phyloP scores from a whole-genome alignment of 1,140 invertebrate genomes.

The Rhyzopertha dominica region DNA sequence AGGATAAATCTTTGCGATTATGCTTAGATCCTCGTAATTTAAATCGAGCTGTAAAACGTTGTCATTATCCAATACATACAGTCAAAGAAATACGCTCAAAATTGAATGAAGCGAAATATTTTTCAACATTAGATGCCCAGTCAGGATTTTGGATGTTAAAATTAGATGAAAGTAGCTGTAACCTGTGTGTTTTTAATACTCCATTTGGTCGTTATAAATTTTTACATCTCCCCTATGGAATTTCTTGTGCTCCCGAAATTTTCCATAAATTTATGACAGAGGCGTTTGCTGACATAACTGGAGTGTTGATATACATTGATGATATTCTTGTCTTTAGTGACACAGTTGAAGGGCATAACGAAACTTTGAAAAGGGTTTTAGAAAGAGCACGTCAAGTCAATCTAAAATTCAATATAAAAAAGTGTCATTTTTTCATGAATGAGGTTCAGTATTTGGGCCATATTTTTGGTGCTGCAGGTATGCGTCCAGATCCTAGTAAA shows the following conservation, averaged over 20 bases:
- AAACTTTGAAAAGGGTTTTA: slow-evolving; percentile 17
- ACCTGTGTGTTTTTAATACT: slow-evolving; percentile 47
- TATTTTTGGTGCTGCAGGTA: no score
- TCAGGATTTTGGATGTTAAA: slow-evolving; percentile 46
- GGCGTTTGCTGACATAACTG: slow-evolving; percentile 8
- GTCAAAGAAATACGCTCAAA: slow-evolving; percentile 41
- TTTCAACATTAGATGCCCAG: slow-evolving; percentile 45
- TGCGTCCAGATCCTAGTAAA: no score
- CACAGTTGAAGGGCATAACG: not conserved
- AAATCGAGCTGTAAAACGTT: slow-evolving; percentile 45
- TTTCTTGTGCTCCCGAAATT: slow-evolving; percentile 28
- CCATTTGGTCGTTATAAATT: slow-evolving; percentile 46
- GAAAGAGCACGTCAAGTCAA: slow-evolving; percentile 17
- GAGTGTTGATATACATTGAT: slow-evolving; percentile 17
- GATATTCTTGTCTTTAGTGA: slow-evolving; percentile 10
- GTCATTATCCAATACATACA: slow-evolving; percentile 44
- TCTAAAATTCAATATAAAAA: slow-evolving; percentile 33
- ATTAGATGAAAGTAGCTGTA: slow-evolving; percentile 39
- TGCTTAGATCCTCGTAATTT: slow-evolving; percentile 48
- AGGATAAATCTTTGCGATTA: slow-evolving; percentile 39
- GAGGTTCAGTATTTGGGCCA: slow-evolving; percentile 10
- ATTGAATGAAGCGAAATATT: slow-evolving; percentile 39
- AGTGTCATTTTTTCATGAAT: slow-evolving; percentile 27
- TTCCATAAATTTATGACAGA: slow-evolving; percentile 22
- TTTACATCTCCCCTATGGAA: slow-evolving; percentile 40